phyloP scores from a whole-genome alignment of 2,797 vertebrate genomes.

The Rousettus madagascariensis region DNA sequence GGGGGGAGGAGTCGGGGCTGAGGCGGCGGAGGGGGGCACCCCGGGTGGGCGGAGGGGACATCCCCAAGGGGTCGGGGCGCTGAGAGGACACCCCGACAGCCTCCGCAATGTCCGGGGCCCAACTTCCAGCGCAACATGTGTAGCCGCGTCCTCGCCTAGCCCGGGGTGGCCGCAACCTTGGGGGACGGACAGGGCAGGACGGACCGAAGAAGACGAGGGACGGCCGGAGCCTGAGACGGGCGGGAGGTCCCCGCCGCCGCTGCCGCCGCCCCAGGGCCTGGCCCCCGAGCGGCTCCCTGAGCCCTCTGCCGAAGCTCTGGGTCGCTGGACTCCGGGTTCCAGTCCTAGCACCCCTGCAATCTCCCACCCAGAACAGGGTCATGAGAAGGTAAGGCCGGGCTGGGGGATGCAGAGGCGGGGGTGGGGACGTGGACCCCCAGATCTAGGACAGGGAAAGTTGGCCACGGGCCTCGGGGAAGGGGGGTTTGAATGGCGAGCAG shows the following conservation, averaged over 20 bases:
- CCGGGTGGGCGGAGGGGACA: conserved; percentile 75
- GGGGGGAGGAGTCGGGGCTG: conserved; percentile 70
- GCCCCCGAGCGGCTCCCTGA: conserved; percentile 39
- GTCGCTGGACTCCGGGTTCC: conserved; percentile 62
- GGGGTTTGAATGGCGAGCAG: background rate
- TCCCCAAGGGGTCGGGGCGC: conserved; percentile 74
- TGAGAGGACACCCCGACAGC: conserved; percentile 72
- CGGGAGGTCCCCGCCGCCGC: conserved; percentile 42
- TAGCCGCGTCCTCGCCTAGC: conserved; percentile 75
- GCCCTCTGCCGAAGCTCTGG: conserved; percentile 52
- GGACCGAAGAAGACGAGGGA: conserved; percentile 61
- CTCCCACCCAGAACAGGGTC: conserved; percentile 71
- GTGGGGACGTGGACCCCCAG: conserved; percentile 36
- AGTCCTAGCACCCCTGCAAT: conserved; percentile 55
- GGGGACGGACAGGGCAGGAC: conserved; percentile 73
- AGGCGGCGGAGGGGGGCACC: conserved; percentile 63
- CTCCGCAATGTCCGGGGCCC: conserved; percentile 77
- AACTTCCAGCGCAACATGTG: conserved; percentile 87
- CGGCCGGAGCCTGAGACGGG: conserved; percentile 49
- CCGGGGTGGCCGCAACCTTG: conserved; percentile 77
- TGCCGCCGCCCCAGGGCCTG: conserved; percentile 51
- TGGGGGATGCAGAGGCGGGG: background rate
- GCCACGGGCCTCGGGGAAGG: background rate
- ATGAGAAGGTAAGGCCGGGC: conserved; percentile 76
- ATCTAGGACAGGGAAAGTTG: conserved; percentile 68